phyloP scores from a whole-genome alignment of 2,113 vertebrate genomes.

The Macrotus californicus region DNA sequence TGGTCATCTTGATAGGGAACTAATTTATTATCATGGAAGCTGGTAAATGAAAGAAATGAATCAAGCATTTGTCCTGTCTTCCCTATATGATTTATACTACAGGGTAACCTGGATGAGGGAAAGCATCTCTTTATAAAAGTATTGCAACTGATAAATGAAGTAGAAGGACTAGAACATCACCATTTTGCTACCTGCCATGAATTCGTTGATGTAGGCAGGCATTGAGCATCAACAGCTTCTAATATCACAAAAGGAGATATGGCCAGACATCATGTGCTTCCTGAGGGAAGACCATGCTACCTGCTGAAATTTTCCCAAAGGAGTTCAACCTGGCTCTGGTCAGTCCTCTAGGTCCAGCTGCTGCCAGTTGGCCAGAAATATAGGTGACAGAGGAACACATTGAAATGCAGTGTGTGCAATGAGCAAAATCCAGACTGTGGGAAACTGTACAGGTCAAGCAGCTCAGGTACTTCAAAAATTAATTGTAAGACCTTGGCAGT shows the following conservation, averaged over 20 bases:
- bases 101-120: neutral
- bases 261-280: neutral
- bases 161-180: neutral
- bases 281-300: neutral
- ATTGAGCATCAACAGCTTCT: neutral
- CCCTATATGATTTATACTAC: neutral
- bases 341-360: neutral
- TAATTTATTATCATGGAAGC: neutral
- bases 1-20: neutral
- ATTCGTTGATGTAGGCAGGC: neutral
- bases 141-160: neutral
- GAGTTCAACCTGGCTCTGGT: neutral
- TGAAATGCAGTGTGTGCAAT: neutral
- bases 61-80: neutral
- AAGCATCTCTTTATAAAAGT: neutral
- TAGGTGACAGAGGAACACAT: neutral
- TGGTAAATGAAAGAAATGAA: constrained; percentile 1
- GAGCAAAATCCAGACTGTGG: neutral
- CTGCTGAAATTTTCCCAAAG: neutral
- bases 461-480: neutral
- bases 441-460: neutral
- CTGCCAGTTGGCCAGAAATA: neutral
- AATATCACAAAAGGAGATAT: neutral
- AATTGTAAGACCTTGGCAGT: neutral
- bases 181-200: neutral